phyloP scores from a whole-genome alignment of 1,140 invertebrate genomes.

The Heliothis subflexa region DNA sequence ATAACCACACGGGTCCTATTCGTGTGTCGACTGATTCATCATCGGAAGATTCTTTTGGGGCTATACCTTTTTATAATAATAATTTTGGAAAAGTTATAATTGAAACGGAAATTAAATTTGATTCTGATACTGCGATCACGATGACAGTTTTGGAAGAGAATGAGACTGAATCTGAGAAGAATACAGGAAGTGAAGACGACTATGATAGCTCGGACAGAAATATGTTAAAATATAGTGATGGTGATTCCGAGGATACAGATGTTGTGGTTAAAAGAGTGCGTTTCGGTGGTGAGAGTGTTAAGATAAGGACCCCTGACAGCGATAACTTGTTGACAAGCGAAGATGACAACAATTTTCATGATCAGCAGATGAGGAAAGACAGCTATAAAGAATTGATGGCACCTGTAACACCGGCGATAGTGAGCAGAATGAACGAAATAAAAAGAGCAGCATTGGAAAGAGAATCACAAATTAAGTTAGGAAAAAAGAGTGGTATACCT shows the following conservation, averaged over 20 bases:
- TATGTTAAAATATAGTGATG: constrained; percentile 87
- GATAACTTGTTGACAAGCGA: constrained; percentile 87
- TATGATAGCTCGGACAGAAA: constrained; percentile 80
- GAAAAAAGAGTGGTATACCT: constrained; percentile 79
- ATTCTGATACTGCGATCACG: constrained; percentile 91
- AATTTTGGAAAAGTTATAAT: constrained; percentile 89
- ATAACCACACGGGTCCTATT: constrained; percentile 62
- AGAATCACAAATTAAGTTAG: constrained; percentile 53
- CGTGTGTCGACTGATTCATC: constrained; percentile 76
- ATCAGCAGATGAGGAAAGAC: constrained; percentile 55
- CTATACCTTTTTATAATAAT: constrained; percentile 69
- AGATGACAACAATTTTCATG: constrained; percentile 73
- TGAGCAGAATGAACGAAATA: constrained; percentile 76
- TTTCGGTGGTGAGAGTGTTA: constrained; percentile 93
- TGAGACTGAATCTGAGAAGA: constrained; percentile 79
- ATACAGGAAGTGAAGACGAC: constrained; percentile 83
- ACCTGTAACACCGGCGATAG: constrained; percentile 63
- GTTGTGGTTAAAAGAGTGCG: constrained; percentile 89
- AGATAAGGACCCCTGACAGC: constrained; percentile 93
- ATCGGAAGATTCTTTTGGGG: constrained; percentile 75
- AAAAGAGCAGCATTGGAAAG: constrained; percentile 69
- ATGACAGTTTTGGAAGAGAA: constrained; percentile 93
- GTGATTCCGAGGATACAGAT: constrained; percentile 86
- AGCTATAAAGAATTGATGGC: constrained; percentile 59
- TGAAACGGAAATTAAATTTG: constrained; percentile 93